Base-by-base conservation (phyloP, 1,140 invertebrate species). In the Coboldia fuscipes region DNA sequence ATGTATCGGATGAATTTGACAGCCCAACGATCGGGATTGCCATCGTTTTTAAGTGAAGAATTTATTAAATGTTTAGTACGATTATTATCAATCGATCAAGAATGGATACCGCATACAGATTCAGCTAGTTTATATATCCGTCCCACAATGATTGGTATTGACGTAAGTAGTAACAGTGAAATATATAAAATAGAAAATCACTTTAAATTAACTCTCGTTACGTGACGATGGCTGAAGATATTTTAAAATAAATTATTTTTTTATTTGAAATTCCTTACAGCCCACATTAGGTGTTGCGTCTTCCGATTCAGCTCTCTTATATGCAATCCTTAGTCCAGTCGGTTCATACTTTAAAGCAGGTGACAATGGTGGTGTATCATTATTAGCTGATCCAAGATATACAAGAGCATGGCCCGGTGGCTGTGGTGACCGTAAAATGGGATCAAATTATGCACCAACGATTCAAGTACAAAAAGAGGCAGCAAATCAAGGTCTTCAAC, bases 81-180 rank as follows among this genome's bases (percentile, higher is more conserved):
- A 44, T 63, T 98, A 27, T 63, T 99, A 31, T 68, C 70, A 47
- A 79, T 97, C 38, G 96, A 99, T 50, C 76, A 84, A 47, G 88
- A 96, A 57, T 99, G 93, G 94, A 86, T 98, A 5, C 96, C 96
- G 3, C 75, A 89, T 53, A 75, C 75, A 4, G 72, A 78, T 46
- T 63, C 74, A 5, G 79, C 81, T 46, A 92, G 89, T 47, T 64
- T 99, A 4, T 99, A 99, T 50, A 77, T 99, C 37, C 65, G 96
- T 45, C 96, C 96, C 26, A 96, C 94, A 1, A 60, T 96, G 22
- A 97, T 99, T 51, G 93, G 83, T 36, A 93, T 84, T 37, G 93
- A 98, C 62, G 89, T 94, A 64, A 75, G 71, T 66, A 42, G 36
- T 8, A 9, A 29, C 14, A 32, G 6, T 29, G 7, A 29, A 8